Evolutionary conservation across 37 sponge, comb jelly and placozoan species (phyloP), one percentile per base, ranked within the genome.

Genomic region (Beroe ovata): DNA sequence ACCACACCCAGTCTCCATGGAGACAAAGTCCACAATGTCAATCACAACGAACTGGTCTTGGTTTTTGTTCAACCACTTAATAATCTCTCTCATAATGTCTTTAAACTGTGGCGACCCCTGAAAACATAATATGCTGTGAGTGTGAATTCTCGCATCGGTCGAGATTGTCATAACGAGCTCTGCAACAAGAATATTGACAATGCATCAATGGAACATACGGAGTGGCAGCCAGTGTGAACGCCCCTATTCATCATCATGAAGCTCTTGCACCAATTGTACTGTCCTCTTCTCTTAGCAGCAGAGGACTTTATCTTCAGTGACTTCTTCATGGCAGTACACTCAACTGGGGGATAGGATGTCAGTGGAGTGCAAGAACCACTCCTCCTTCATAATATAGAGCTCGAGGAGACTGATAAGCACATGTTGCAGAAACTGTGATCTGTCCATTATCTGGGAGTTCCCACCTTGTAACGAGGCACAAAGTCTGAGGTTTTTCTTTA

Each of bases 291-390:
- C 84, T 42, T 77, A 35, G 21, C 20, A 22, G 84, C 26, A 1
- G 18, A 36, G 1, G 38, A 34, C 47, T 42, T 77, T 25, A 41
- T 19, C n/a, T 42, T 77, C 84, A 77, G 28, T 41, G 35, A 28
- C 54, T 40, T 77, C 84, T 77, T 77, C 84, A 77, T 77, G 20
- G 84, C 84, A 3, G 42, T 42, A 41, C 84, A 77, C 22, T 77
- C 84, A 37, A 42, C 84, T 77, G 84, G 14, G 28, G 84, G 69
- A 4, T 6, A 47, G 54, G 54, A n/a, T n/a, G n/a, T n/a, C n/a
- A n/a, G n/a, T n/a, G n/a, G n/a, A n/a, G n/a, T n/a, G n/a, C n/a
- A n/a, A n/a, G n/a, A n/a, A n/a, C n/a, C n/a, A n/a, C n/a, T n/a
- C n/a, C n/a, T n/a, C n/a, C n/a, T n/a, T n/a, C n/a, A n/a, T n/a